These are phyloP conservation scores for Ophion slaviceki DNA, from an alignment of 2,888 invertebrate species.

Conservation along the genomic window DNA sequence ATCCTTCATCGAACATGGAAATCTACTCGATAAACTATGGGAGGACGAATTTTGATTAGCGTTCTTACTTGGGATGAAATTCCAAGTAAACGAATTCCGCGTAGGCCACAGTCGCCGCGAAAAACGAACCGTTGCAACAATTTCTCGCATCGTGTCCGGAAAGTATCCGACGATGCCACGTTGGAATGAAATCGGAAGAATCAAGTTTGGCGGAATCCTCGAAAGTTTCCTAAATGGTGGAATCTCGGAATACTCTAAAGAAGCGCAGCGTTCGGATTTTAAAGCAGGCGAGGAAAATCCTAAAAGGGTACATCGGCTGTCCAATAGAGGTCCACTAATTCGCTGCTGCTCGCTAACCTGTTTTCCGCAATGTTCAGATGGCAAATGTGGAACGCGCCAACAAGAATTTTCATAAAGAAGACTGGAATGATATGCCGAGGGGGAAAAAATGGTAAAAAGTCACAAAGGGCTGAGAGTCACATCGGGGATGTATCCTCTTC, in stretches of 20 bases:
- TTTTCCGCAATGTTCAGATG: background rate
- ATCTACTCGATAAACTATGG: background rate
- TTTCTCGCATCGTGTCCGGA: too few species aligned
- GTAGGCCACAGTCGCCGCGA: background rate
- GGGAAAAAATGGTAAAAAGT: conserved; percentile 6
- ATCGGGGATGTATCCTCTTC: conserved; percentile 63
- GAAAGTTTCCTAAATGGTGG: background rate
- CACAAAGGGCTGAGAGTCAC: conserved; percentile 55
- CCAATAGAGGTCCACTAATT: background rate
- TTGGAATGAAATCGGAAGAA: too few species aligned
- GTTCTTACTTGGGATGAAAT: background rate
- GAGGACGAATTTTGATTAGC: background rate
- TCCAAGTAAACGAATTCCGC: background rate
- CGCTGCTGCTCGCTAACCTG: background rate
- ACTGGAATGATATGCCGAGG: background rate
- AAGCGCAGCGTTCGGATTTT: background rate
- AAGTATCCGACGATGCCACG: too few species aligned
- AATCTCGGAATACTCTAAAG: background rate
- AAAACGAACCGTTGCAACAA: background rate
- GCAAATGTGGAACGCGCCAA: background rate
- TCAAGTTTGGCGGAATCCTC: background rate
- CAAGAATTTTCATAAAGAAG: background rate
- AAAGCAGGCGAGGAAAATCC: background rate
- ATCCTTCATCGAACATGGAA: background rate
- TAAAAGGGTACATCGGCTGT: background rate